Evolutionary conservation across 2,888 invertebrate genomes (phyloP), one percentile per base, ranked within the genome.

Genomic region (Drosophila hamatofila): DNA sequence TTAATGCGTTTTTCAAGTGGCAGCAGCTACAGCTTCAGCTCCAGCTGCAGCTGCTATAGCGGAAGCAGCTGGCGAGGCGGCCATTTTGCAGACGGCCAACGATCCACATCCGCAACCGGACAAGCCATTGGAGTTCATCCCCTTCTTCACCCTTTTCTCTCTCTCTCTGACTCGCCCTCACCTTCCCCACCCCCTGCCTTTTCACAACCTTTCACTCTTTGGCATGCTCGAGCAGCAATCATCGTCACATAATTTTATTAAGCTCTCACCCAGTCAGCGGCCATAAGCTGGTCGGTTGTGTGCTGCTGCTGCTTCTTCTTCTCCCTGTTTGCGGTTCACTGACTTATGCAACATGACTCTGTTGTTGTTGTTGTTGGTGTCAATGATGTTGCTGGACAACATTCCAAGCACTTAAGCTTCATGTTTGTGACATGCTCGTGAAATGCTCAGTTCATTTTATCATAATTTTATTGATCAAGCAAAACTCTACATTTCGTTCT

Each of bases 221-320:
- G 54, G 51, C 49, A 30, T 35, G 58, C 82, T 75, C 69, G 52
- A 42, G 49, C 65, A 21, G 80, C 84, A 83, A 84, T 87, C 84
- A 89, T 87, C 84, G 87, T 84, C 89, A 87, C 89, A 87, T 86
- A 88, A 86, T 89, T 89, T 88, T 88, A 86, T 86, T 89, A 86
- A 84, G 77, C 82, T 79, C 74, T 80, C 72, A 86, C 76, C 76
- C 78, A 78, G 69, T 69, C 82, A 60, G 74, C 62, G 57, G 54
- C 75, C 75, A 65, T 65, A 78, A 69, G 54, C 79, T 57, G 49
- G 58, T 21, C 41, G 42, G 51, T 51, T 59, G 44, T 48, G 41
- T 39, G 18, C 14, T 42, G 33, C 12, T 39, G 18, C 25, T 21
- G 41, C 52, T 18, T 0, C n/a, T 37, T n/a, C 42, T 27, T 16